These are phyloP conservation scores for Potamilus streckersoni DNA, from an alignment of 1,140 invertebrate genomes.

Conservation along the genomic window DNA sequence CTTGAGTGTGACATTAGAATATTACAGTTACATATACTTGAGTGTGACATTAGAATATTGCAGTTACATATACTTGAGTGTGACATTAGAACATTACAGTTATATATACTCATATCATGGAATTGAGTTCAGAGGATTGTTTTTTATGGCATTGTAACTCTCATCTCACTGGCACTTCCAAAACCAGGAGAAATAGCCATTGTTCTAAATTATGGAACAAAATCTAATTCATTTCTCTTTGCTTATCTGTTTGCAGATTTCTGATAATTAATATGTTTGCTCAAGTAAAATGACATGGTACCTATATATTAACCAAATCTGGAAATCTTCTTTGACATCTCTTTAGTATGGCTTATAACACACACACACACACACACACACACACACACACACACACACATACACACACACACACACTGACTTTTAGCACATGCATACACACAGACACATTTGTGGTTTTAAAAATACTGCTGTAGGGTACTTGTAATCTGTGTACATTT, in stretches of 20 bases:
- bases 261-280: too few relatives aligned
- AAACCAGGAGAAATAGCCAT: too few relatives aligned
- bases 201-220: too few relatives aligned
- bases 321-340: too few relatives aligned
- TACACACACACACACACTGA: neutral
- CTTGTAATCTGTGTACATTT: neutral
- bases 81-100: neutral
- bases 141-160: too few relatives aligned
- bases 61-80: neutral
- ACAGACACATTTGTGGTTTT: neutral
- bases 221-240: too few relatives aligned
- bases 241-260: too few relatives aligned
- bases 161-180: too few relatives aligned
- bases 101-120: neutral
- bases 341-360: too few relatives aligned
- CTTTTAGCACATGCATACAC: neutral
- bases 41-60: neutral
- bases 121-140: neutral
- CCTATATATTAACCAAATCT: too few relatives aligned
- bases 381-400: neutral
- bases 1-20: neutral
- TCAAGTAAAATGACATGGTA: too few relatives aligned
- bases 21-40: neutral
- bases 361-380: neutral
- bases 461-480: neutral